phyloP scores from a whole-genome alignment of 2,797 vertebrate genomes.

The Protonibea diacanthus region DNA sequence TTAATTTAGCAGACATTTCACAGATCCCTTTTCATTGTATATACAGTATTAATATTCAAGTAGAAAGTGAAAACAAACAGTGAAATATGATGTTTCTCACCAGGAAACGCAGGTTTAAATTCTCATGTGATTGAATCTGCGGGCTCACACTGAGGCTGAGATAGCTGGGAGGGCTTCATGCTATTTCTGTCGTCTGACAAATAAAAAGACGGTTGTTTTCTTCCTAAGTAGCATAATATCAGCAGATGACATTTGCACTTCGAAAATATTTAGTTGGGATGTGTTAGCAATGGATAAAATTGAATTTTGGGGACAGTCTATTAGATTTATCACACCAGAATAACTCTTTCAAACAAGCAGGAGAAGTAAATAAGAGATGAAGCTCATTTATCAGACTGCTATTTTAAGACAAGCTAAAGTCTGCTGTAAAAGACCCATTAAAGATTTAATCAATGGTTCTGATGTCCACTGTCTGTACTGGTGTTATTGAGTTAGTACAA shows the following conservation, averaged over 20 bases:
- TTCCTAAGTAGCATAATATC: constrained; percentile 18
- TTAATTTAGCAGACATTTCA: not conserved
- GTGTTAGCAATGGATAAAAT: constrained; percentile 3
- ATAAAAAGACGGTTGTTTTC: constrained; percentile 38
- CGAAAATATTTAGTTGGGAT: constrained; percentile 11
- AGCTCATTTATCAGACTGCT: constrained; percentile 37
- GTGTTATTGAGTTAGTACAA: constrained; percentile 7
- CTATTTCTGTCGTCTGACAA: constrained; percentile 35
- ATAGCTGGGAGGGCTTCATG: constrained; percentile 34
- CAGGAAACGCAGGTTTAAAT: constrained; percentile 24
- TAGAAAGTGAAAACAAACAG: constrained; percentile 6
- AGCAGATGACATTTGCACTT: constrained; percentile 27
- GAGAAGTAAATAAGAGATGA: constrained; percentile 28
- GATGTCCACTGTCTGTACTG: constrained; percentile 33
- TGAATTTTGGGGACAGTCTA: constrained; percentile 8
- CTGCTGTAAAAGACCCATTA: constrained; percentile 33
- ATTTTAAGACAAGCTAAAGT: constrained; percentile 35
- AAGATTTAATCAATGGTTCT: constrained; percentile 40
- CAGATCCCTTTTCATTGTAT: constrained; percentile 6
- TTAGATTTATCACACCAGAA: constrained; percentile 6
- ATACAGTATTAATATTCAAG: not conserved
- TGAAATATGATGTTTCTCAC: constrained; percentile 23
- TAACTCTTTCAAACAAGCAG: constrained; percentile 4
- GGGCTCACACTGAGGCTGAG: constrained; percentile 10
- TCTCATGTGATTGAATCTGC: constrained; percentile 42